phyloP scores from a whole-genome alignment of 2,888 invertebrate genomes.

The Synanthedon tipuliformis region DNA sequence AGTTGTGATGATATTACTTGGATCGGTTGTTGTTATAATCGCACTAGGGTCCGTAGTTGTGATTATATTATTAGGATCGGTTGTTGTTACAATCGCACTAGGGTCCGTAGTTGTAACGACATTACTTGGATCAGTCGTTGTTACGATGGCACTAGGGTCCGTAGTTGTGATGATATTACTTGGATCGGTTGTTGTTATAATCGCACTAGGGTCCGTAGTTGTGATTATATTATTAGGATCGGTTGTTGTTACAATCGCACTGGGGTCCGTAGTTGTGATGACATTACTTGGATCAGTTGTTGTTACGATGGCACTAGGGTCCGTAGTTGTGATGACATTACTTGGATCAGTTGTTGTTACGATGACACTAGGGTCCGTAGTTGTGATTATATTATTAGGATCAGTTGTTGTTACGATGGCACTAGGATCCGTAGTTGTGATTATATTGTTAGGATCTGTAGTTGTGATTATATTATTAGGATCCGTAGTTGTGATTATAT shows the following conservation, averaged over 20 bases:
- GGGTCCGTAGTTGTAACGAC: constrained; percentile 3
- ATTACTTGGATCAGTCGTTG: neutral
- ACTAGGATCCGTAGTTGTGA: constrained; percentile 3
- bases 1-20: constrained; percentile 1
- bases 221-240: neutral
- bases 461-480: neutral
- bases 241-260: neutral
- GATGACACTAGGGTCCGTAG: neutral
- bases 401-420: constrained; percentile 3
- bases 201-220: constrained; percentile 5
- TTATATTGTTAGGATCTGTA: neutral
- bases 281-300: neutral
- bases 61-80: neutral
- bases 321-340: neutral
- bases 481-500: constrained; percentile 1
- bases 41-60: constrained; percentile 4
- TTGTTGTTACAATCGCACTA: constrained; percentile 1
- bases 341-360: neutral
- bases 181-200: constrained; percentile 2
- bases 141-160: constrained; percentile 2
- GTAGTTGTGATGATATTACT: constrained; percentile 1
- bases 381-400: neutral
- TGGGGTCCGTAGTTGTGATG: neutral
- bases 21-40: constrained; percentile 1
- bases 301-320: neutral